These are phyloP conservation scores for Manacus vitellinus DNA, from an alignment of 2,113 vertebrate species.

Conservation along the genomic window DNA sequence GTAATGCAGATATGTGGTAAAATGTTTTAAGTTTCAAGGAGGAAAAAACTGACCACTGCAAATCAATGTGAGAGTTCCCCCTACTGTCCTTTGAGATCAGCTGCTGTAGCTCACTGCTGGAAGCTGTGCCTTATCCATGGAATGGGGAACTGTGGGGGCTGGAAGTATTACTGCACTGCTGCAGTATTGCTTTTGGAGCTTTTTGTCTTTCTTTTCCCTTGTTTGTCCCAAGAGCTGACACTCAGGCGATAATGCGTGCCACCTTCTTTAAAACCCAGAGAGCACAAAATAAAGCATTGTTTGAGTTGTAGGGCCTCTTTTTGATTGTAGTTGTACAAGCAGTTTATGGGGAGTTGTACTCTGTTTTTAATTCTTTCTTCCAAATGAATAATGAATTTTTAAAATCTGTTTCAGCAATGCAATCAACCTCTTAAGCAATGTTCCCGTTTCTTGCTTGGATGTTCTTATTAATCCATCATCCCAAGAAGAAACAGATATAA, in stretches of 20 bases:
- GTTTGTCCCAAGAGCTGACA: background rate
- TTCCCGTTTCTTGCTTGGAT: slow-evolving; percentile 92
- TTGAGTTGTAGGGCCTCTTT: background rate
- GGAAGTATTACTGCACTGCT: background rate
- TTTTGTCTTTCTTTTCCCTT: background rate
- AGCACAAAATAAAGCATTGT: background rate
- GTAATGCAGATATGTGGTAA: background rate
- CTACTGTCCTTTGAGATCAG: slow-evolving; percentile 58
- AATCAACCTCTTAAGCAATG: slow-evolving; percentile 95
- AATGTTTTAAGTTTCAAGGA: background rate
- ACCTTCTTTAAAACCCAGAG: background rate
- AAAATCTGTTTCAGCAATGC: slow-evolving; percentile 86
- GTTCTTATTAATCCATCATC: slow-evolving; percentile 87
- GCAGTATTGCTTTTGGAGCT: background rate
- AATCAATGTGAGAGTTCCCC: slow-evolving; percentile 72
- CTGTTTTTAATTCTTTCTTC: slow-evolving; percentile 11
- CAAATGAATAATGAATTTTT: slow-evolving; percentile 53
- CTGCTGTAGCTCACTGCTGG: background rate
- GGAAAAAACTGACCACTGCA: background rate
- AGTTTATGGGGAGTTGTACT: background rate
- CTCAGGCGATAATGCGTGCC: background rate
- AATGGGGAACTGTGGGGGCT: background rate
- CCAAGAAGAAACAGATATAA: slow-evolving; percentile 80
- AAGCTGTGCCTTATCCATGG: background rate
- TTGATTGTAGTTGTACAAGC: background rate